Evolutionary conservation across 2,113 vertebrate species (phyloP), one percentile per base, ranked within the genome.

Genomic region (Phodopus roborovskii): DNA sequence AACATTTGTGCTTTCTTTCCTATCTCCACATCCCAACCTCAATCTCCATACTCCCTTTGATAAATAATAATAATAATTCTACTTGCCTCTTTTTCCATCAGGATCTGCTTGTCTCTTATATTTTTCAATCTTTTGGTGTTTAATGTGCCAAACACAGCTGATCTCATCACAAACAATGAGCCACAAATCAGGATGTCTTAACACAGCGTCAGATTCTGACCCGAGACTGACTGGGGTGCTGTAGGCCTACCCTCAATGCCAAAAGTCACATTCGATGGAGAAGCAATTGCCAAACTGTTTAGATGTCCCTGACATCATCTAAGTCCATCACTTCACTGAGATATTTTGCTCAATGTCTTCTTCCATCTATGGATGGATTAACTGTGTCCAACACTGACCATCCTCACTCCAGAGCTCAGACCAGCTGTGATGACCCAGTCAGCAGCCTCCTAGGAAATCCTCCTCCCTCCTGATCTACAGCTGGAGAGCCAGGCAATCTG

Each of bases 391-490:
- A 13, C 13, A 22, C 36, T 92, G 50, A 70, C 60, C 33, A 90
- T 94, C 33, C 58, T 95, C 42, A 36, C 68, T 53, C 24, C 77
- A 39, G 28, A 95, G 36, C 28, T 62, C 66, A 88, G 24, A 50
- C n/a, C 30, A 92, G 48, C 12, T 16, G n/a, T 91, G 78, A 66
- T 78, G 68, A 64, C 26, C 42, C 36, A 22, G 0, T 81, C 93
- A 97, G 96, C 88, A 96, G 16, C 74, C 73, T 56, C 0, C 24
- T 91, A 36, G 74, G 91, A 62, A 88, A 60, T 33, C 5, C 83
- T 96, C 64, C 83, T 94, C 68, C 71, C 85, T 95, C 60, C 16
- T 95, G 97, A 97, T 88, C 95, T 97, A 91, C 60, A 77, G 3
- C 28, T 70, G 74, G 42, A 86, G 20, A 50, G 66, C n/a, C 77